Base-by-base conservation (phyloP, 2,888 invertebrate genomes). In the Lasiommata megera region DNA sequence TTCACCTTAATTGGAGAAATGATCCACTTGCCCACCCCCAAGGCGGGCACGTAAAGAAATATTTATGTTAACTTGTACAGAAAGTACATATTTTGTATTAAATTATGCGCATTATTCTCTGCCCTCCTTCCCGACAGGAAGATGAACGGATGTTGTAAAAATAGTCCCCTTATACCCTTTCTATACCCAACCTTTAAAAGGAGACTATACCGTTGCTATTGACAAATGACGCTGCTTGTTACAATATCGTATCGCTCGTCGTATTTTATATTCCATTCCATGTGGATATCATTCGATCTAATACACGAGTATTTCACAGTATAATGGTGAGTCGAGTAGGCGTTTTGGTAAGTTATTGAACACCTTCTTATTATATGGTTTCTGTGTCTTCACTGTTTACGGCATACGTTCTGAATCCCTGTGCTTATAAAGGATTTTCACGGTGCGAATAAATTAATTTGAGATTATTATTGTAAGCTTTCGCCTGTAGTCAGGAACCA, bases 211-310 rank as follows among this genome's bases (percentile, higher is more conserved):
- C 70, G 63, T 64, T 72, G 65, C 70, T 80, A 83, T 82, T 84
- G 85, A 85, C 80, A 84, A 85, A 85, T 81, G 77, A 76, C 72
- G 68, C 61, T 61, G 60, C 77, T 81, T 76, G 76, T 85, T 82
- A 80, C 78, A 83, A 80, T 79, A 68, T 72, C 72, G 71, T 78
- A 78, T 80, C 80, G 72, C 64, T 71, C 73, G 67, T 75, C 73
- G 60, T 66, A 75, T 82, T 82, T 80, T 79, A 79, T 80, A 74
- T 74, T 75, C 76, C 71, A 71, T 71, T 67, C 68, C 72, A 57
- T 64, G 63, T 63, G 56, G 51, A 55, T 61, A 55, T 38, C 43
- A 61, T 63, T 59, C 61, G 61, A 61, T 61, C 60, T 54, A 52
- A 44, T 48, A 53, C 55, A 43, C 43, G 17, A 40, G 48, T 29